Evolutionary conservation across 35 echinoderm and acorn worm genomes (phyloP).

Genomic region (Nesometra sesokonis): DNA sequence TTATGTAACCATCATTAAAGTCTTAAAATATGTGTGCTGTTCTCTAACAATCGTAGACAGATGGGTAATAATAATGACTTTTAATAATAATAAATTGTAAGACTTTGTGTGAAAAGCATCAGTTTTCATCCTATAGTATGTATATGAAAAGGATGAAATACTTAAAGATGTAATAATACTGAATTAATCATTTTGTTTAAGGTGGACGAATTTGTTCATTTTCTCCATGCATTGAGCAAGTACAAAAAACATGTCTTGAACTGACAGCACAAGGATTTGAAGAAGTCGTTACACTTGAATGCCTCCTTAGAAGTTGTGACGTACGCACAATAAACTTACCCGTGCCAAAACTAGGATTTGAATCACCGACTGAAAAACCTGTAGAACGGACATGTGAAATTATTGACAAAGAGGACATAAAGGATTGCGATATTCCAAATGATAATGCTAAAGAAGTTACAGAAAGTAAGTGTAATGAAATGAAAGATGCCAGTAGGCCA

Average conservation of each 20-base stretch:
- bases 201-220: constrained; percentile 95
- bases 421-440: not conserved
- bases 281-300: constrained; percentile 78
- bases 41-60: too few relatives aligned
- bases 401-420: not conserved
- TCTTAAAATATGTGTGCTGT: too few relatives aligned
- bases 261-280: constrained; percentile 43
- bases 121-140: too few relatives aligned
- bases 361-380: not conserved
- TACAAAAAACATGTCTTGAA: constrained; percentile 57
- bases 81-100: too few relatives aligned
- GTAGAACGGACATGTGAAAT: not conserved
- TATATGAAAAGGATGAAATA: too few relatives aligned
- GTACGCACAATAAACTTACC: constrained; percentile 45
- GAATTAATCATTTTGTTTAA: not conserved
- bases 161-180: too few relatives aligned
- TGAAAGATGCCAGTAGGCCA: not conserved
- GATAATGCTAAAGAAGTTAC: not conserved
- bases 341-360: constrained; percentile 43
- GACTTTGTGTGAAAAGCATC: too few relatives aligned
- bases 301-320: constrained; percentile 55
- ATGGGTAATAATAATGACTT: too few relatives aligned
- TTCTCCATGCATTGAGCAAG: constrained; percentile 98
- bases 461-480: not conserved
- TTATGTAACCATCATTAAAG: too few relatives aligned